Conservation (phyloP, 2,113 vertebrate species). For the Chloropsis cyanopogon region DNA sequence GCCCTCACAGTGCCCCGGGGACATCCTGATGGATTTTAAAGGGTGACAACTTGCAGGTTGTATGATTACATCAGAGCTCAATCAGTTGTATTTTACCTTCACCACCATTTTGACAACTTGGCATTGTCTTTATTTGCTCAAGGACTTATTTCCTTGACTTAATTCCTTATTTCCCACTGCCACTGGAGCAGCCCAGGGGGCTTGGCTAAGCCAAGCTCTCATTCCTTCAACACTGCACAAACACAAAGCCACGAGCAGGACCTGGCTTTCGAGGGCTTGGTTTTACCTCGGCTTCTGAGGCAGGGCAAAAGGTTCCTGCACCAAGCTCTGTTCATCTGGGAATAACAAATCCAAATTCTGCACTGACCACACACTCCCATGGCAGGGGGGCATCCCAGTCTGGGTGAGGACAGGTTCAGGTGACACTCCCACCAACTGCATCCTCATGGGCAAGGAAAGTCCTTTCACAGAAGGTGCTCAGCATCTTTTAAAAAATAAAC, state of each 20-base stretch:
- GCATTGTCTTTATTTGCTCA: not conserved
- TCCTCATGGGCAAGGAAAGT: not conserved
- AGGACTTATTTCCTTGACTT: not conserved
- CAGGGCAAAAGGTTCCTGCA: not conserved
- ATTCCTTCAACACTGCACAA: no score
- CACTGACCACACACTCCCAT: fast-evolving
- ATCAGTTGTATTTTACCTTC: fast-evolving
- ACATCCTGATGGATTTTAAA: not conserved
- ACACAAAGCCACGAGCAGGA: not conserved
- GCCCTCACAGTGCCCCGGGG: not conserved
- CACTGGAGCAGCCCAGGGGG: not conserved
- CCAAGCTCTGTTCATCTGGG: not conserved
- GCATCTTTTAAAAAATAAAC: not conserved
- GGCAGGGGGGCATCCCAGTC: not conserved
- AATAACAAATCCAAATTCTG: not conserved
- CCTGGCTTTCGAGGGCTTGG: not conserved
- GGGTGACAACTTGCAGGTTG: not conserved
- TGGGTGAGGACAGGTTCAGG: not conserved
- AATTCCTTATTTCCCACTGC: not conserved
- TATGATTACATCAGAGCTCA: not conserved
- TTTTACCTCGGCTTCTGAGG: not conserved
- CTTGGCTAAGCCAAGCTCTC: not conserved
- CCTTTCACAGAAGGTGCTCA: not conserved
- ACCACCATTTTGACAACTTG: not conserved
- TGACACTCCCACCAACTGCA: fast-evolving